Conservation (phyloP, 2,888 invertebrate species). For the Pediacus dermestoides region DNA sequence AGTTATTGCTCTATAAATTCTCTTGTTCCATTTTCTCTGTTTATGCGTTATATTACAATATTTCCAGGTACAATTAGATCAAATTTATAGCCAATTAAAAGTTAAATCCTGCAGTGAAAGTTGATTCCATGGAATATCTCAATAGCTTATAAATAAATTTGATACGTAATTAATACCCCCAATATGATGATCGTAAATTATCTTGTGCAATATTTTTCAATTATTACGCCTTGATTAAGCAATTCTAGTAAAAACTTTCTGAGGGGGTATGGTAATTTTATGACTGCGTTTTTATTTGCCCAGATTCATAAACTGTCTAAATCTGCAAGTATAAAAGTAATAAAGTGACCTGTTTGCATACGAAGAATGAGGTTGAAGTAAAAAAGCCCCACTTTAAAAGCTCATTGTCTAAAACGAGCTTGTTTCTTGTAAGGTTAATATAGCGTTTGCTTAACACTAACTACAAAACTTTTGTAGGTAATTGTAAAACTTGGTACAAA, state of each 20-base stretch:
- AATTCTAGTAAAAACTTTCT: too few relatives aligned
- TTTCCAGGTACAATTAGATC: conserved; percentile 26
- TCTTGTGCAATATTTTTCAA: too few relatives aligned
- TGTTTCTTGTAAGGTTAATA: conserved; percentile 37
- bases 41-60: conserved; percentile 25
- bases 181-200: too few relatives aligned
- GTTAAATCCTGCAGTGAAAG: too few relatives aligned
- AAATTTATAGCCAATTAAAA: conserved; percentile 29
- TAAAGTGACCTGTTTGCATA: conserved; percentile 19
- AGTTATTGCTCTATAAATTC: conserved; percentile 27
- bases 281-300: not conserved
- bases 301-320: not conserved
- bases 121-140: too few relatives aligned
- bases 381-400: conserved; percentile 24
- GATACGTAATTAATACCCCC: too few relatives aligned
- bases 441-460: conserved; percentile 43
- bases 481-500: conserved; percentile 47
- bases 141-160: too few relatives aligned
- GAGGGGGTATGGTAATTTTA: too few relatives aligned
- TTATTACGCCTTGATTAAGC: too few relatives aligned
- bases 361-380: conserved; percentile 15
- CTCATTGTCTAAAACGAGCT: conserved; percentile 31
- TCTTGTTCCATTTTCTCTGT: conserved; percentile 19
- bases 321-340: not conserved
- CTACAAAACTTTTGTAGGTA: conserved; percentile 44